Evolutionary conservation across 2,888 invertebrate species (phyloP).

Genomic region (Sphecodes monilicornis): DNA sequence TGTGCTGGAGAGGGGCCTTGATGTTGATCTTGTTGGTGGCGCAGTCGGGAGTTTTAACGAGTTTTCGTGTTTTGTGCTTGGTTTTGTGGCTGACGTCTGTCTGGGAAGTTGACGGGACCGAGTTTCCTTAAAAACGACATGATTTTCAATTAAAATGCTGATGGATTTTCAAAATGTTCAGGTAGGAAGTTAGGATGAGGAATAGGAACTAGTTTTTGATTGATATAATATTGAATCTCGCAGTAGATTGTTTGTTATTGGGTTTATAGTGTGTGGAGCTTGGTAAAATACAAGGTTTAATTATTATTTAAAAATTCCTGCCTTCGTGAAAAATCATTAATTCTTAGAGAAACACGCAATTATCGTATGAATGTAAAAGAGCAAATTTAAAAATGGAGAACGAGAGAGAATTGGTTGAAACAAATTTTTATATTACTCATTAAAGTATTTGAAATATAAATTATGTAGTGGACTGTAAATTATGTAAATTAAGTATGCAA

Average conservation of each 20-base stretch:
- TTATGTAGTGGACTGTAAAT: neutral
- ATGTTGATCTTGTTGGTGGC: neutral
- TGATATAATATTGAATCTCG: neutral
- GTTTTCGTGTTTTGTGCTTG: constrained; percentile 32
- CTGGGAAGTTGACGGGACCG: constrained; percentile 2
- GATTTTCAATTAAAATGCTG: neutral
- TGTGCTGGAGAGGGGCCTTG: neutral
- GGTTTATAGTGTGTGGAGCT: neutral
- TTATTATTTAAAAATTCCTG: neutral
- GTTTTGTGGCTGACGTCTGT: neutral
- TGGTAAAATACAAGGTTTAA: neutral
- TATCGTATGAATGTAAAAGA: no score
- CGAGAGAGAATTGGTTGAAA: no score
- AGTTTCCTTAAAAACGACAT: constrained; percentile 29
- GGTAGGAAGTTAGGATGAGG: neutral
- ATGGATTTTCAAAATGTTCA: neutral
- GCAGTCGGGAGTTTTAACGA: neutral
- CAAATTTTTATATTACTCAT: no score
- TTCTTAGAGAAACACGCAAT: neutral
- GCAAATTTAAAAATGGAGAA: no score
- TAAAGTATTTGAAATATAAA: no score
- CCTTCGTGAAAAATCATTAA: no score
- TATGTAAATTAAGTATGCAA: neutral
- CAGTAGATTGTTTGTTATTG: neutral
- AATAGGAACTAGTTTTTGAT: neutral